Percentiles rank a stretch among this genome's conserved stretches.
Conservation (phyloP, 2,797 vertebrate genomes). For the Pyrocephalus nanus region DNA sequence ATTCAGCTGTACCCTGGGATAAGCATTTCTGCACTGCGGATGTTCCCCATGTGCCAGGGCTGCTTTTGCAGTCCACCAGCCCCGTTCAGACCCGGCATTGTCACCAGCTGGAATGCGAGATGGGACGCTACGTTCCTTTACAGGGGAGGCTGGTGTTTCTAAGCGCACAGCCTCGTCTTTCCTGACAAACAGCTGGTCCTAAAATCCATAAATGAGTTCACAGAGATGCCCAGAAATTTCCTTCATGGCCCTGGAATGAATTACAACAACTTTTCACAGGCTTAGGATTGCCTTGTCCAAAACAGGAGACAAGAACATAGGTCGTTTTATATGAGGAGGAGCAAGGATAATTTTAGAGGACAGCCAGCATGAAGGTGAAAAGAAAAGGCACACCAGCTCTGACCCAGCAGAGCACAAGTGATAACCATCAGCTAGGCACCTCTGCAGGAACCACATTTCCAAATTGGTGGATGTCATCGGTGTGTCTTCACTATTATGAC, state of each 20-base stretch:
- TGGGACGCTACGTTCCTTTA: background rate
- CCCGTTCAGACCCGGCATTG: background rate
- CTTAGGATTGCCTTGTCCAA: background rate
- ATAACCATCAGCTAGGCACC: rapidly evolving
- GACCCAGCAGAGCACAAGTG: background rate
- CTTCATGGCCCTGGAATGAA: background rate
- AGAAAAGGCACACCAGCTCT: background rate
- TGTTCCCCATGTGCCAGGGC: slow-evolving; percentile 37
- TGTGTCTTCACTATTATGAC: background rate
- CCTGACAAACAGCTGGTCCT: background rate
- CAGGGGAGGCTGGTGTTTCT: background rate
- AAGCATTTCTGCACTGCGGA: slow-evolving; percentile 23
- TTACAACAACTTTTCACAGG: background rate
- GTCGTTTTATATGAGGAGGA: background rate
- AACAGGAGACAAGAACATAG: background rate
- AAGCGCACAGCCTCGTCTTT: background rate
- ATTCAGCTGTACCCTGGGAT: slow-evolving; percentile 36
- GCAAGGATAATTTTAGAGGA: background rate
- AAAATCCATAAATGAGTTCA: background rate
- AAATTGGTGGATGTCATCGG: background rate
- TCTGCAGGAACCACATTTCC: background rate
- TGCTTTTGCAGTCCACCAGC: background rate
- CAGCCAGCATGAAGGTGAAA: background rate
- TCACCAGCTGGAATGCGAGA: background rate
- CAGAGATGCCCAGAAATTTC: background rate